Base-by-base conservation (phyloP, 2,888 invertebrate genomes). In the Chrysina gloriosa region DNA sequence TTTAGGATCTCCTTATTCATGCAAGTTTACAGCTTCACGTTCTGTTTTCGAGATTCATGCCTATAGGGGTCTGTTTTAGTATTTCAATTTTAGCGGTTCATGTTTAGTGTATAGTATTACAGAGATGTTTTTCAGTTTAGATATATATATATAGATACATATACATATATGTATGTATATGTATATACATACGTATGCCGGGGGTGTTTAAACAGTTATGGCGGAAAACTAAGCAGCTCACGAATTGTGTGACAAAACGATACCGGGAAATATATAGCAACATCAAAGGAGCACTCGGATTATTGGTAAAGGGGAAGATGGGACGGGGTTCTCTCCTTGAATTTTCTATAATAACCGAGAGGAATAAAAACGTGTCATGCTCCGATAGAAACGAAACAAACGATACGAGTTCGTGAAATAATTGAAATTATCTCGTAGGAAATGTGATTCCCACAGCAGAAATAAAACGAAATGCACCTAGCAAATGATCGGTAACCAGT, bases 91-190 rank as follows among this genome's bases (percentile, higher is more conserved):
- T 80, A 80, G 73, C 75, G 74, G 67, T 74, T 77, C 69, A 78
- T 78, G 79, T 81, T 81, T 81, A 81, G 79, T 80, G 80, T 79
- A 74, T 73, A 73, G 74, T 78, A 79, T 80, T 79, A 78, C 75
- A 77, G 71, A 77, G 74, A 77, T 79, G 74, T 79, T 78, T 58
- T 27, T 79, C 77, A 76, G 75, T 80, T 81, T 80, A 77, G 14
- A 75, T 77, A 77, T 78, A 73, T n/a, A n/a, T n/a, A n/a, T n/a
- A n/a, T n/a, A n/a, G n/a, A n/a, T n/a, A n/a, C n/a, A n/a, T n/a
- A n/a, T n/a, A n/a, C n/a, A n/a, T n/a, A n/a, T n/a, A n/a, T n/a
- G n/a, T n/a, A n/a, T n/a, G 14, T 31, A 50, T 48, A 39, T n/a
- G 11, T n/a, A 11, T 39, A 39, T n/a, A n/a, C n/a, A n/a, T n/a